Base-by-base conservation (phyloP, 2,797 vertebrate genomes). In the Enteromius mattozi region DNA sequence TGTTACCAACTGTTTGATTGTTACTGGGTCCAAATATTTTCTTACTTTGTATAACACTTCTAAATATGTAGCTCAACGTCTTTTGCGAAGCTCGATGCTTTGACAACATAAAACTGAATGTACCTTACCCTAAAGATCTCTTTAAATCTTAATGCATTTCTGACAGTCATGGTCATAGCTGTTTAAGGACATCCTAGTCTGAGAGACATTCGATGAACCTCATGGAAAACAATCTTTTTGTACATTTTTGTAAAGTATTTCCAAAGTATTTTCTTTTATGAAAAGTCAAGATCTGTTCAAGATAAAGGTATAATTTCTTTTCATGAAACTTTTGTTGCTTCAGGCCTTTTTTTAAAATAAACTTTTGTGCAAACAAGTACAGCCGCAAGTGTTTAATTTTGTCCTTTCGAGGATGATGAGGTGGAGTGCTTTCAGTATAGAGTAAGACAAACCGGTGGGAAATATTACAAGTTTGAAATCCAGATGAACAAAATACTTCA, bases 401-500 rank as follows among this genome's bases (percentile, higher is more conserved):
- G n/a, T 63, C 12, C n/a, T 10, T 37, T 71, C 35, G 49, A 37
- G 6, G 21, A 54, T 14, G 19, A 75, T 6, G 30, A 19, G 70
- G 16, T 21, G 70, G 45, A 9, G 16, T 51, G 27, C 24, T 72
- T 33, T 72, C 8, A 30, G 4, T 74, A 2, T 27, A 1, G n/a
- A 47, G 14, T 17, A 17, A 27, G 13, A 3, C 2, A 16, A 51
- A 49, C 24, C 9, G 4, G 16, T 12, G 10, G 45, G 5, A 72
- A 33, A 49, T 33, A 12, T 49, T 49, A 12, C 8, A 30, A 33
- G 45, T 49, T 47, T 72, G 14, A 54, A 49, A 49, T 51, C 47
- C 45, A 33, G 14, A 33, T 66, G 86, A 94, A 94, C 45, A 94
- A 95, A 94, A 88, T 86, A 94, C 88, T 80, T 92, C 89, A 84